Conservation (phyloP, 1,140 invertebrate species). For the Apolygus lucorum region DNA sequence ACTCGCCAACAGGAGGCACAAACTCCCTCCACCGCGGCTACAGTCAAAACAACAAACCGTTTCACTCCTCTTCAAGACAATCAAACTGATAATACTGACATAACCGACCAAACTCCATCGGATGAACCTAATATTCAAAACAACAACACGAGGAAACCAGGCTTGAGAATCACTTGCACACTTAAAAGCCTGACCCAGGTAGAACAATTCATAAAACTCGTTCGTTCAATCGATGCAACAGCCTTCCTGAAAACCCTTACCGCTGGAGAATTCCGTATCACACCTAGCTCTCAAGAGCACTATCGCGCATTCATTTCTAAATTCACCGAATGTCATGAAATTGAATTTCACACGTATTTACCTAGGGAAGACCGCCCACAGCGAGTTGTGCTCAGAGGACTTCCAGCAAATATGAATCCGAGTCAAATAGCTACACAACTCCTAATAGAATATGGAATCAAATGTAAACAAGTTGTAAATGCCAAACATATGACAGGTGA, state of each 20-base stretch:
- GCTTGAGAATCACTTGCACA: no score
- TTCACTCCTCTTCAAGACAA: no score
- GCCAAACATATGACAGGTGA: not conserved
- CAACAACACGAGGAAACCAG: no score
- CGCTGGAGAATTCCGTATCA: not conserved
- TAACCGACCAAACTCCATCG: no score
- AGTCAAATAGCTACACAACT: not conserved
- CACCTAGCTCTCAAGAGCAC: not conserved
- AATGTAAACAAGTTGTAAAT: not conserved
- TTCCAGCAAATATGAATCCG: not conserved
- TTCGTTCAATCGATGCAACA: not conserved
- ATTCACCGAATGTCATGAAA: not conserved
- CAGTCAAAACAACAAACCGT: no score
- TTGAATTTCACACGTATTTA: not conserved
- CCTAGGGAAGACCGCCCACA: not conserved
- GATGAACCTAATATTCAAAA: no score
- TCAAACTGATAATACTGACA: no score
- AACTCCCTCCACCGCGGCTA: no score
- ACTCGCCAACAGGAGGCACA: no score
- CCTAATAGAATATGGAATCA: not conserved
- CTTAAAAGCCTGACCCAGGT: no score
- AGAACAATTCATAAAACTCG: not conserved
- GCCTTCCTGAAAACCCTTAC: not conserved
- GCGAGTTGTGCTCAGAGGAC: not conserved
- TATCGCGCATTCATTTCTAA: not conserved